These are phyloP conservation scores for Cyprichromis sp. DNA, from an alignment of 2,113 vertebrate species.

Conservation along the genomic window DNA sequence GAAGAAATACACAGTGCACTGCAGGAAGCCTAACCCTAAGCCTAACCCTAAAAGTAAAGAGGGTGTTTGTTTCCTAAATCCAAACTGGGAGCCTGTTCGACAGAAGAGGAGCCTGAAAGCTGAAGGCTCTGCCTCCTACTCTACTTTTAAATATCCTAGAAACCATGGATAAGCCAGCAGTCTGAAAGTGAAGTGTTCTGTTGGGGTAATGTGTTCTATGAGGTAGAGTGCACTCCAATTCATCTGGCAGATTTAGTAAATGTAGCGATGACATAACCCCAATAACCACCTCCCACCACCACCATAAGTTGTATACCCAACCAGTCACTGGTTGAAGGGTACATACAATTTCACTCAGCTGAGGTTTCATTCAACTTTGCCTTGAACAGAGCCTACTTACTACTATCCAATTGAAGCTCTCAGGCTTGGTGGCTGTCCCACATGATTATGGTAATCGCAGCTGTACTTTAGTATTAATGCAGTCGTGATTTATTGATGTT, in stretches of 20 bases:
- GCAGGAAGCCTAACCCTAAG: background rate
- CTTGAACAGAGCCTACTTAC: background rate
- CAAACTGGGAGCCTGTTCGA: background rate
- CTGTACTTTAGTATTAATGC: background rate
- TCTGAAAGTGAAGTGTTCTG: background rate
- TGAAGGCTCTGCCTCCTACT: background rate
- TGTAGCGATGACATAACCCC: background rate
- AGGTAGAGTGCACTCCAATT: background rate
- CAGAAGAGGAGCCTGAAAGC: background rate
- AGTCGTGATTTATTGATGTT: constrained; percentile 15
- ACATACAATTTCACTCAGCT: background rate
- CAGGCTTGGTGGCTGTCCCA: background rate
- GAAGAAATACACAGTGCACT: background rate
- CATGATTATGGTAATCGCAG: constrained; percentile 2
- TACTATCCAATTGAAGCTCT: background rate
- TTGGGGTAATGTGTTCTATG: background rate
- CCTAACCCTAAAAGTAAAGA: background rate
- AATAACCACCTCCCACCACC: background rate
- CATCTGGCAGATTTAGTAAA: background rate
- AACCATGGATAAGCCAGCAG: background rate
- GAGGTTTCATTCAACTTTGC: background rate
- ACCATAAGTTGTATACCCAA: background rate
- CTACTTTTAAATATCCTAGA: background rate
- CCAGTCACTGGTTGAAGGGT: background rate
- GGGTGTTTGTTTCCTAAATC: background rate